Evolutionary conservation across 2,797 vertebrate genomes (phyloP), one percentile per base, ranked within the genome.

Genomic region (Hippopotamyrus pictus): DNA sequence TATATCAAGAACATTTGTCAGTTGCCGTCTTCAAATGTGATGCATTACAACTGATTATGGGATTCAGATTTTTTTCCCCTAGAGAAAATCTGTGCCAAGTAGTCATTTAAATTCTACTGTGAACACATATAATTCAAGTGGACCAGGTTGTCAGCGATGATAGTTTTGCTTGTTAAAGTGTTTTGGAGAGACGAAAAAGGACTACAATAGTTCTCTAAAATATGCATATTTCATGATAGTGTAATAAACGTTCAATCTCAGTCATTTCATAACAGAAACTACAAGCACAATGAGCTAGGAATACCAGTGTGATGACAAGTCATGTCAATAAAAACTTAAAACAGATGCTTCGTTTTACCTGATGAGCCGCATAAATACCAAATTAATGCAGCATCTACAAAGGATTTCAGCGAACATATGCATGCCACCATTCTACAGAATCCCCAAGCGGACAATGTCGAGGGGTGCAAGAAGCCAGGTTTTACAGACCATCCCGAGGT

Each of bases 71-170:
- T 33, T 33, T 37, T 37, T 7, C 14, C 76, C 76, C 37, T 44
- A 82, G 76, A 82, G 37, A 19, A 82, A 82, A 46, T n/a, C 14
- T 57, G 17, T 14, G 17, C 86, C 86, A 87, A 87, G 22, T 9
- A 51, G 50, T 59, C 33, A 46, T 54, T 57, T 87, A 87, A 59
- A 57, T 59, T 17, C 51, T 59, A 17, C 25, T 87, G 7, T 57
- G 86, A 87, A 37, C 50, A 57, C 50, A 57, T 59, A 87, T 44
- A 87, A 87, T 57, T 87, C 53, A 59, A 51, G 51, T 87, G 25
- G 29, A 87, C 22, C 53, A 37, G 86, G 53, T 54, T 17, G 84
- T 86, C 22, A 86, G 69, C 14, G 33, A 41, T 73, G 69, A 37
- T 17, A 17, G 44, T 48, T 29, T 25, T 48, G 82, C n/a, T 85